Evolutionary conservation across 2,797 vertebrate genomes (phyloP).

Genomic region (Tiaroga cobitis): DNA sequence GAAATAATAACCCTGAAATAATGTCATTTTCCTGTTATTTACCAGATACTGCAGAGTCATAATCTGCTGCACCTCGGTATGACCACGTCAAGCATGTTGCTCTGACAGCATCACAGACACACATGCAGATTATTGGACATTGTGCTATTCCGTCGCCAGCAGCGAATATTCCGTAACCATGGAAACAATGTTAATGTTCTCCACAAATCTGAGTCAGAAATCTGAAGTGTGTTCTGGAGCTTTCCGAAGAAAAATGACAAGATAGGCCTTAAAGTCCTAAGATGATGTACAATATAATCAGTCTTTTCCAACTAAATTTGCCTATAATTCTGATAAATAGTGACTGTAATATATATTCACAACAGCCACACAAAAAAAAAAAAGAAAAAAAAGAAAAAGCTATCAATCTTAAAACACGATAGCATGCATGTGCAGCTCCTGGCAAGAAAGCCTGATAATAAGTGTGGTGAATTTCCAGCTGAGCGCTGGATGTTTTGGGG

Average conservation of each 20-base stretch:
- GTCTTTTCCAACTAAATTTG: neutral
- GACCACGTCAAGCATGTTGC: constrained; percentile 14
- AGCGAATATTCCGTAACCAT: constrained; percentile 17
- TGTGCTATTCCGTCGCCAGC: neutral
- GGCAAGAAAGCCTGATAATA: constrained; percentile 16
- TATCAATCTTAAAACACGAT: constrained; percentile 27
- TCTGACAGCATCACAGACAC: constrained; percentile 26
- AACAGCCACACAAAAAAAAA: neutral
- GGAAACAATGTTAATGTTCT: constrained; percentile 24
- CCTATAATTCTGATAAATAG: neutral
- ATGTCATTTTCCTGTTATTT: constrained; percentile 25
- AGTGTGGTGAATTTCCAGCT: constrained; percentile 72
- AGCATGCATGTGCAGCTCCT: constrained; percentile 49
- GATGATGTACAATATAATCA: neutral
- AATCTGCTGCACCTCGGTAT: neutral
- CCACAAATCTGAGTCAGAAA: constrained; percentile 16
- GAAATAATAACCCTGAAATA: constrained; percentile 20
- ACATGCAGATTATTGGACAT: constrained; percentile 24
- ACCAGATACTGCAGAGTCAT: constrained; percentile 25
- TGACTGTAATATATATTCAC: neutral
- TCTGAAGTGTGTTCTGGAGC: neutral
- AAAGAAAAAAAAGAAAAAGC: neutral
- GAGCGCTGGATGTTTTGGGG: constrained; percentile 68
- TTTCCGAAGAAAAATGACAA: neutral
- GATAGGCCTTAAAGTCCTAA: neutral